These are phyloP conservation scores for Philopotamus ludificatus DNA, from an alignment of 1,140 invertebrate genomes.

Conservation along the genomic window DNA sequence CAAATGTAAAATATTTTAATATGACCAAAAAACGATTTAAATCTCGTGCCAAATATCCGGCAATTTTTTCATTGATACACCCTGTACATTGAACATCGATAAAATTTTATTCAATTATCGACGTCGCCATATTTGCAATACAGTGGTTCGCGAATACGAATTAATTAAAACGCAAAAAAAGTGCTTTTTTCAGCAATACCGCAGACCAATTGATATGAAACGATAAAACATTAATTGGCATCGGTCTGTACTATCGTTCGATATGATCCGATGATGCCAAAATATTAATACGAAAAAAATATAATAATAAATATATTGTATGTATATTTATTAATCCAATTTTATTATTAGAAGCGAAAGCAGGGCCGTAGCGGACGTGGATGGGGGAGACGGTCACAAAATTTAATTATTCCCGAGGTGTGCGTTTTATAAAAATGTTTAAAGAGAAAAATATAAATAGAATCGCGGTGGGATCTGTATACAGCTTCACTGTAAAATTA, in stretches of 20 bases:
- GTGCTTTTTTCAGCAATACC: background rate
- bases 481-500: constrained; percentile 17
- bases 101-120: too few species aligned
- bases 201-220: background rate
- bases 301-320: constrained; percentile 7
- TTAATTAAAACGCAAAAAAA: background rate
- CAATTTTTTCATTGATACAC: too few species aligned
- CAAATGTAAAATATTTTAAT: too few species aligned
- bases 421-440: constrained; percentile 40
- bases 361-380: background rate
- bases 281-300: background rate
- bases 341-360: constrained; percentile 10
- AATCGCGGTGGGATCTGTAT: constrained; percentile 27
- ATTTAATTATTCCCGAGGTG: constrained; percentile 42
- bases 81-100: too few species aligned
- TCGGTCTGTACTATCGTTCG: background rate
- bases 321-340: background rate
- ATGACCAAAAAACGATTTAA: too few species aligned
- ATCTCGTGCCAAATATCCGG: too few species aligned
- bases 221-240: constrained; percentile 5
- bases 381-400: constrained; percentile 23
- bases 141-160: too few species aligned
- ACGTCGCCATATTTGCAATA: too few species aligned
- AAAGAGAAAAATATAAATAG: constrained; percentile 41
- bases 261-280: background rate